Conservation (phyloP, 1,140 invertebrate species). For the Cotesia vestalis region DNA sequence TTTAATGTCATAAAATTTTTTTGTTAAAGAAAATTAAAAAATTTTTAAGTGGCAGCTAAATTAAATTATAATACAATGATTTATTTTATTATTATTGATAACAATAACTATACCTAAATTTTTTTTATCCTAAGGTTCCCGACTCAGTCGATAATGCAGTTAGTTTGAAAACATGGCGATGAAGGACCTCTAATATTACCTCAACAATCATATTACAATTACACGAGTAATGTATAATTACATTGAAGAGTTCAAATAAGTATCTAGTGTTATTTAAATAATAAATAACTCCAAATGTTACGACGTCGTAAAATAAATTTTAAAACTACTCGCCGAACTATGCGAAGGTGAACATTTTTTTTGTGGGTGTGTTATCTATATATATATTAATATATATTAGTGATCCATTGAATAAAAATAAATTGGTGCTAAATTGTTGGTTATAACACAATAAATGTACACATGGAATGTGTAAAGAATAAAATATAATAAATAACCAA, state of each 20-base stretch:
- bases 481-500: too few species aligned
- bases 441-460: too few species aligned
- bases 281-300: not conserved
- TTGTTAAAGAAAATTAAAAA: too few species aligned
- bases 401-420: not conserved
- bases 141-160: conserved; percentile 18
- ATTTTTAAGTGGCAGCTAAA: too few species aligned
- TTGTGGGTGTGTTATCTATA: not conserved
- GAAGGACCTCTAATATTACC: not conserved
- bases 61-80: not conserved
- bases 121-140: too few species aligned
- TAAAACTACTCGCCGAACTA: not conserved
- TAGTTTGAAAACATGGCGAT: conserved; percentile 16
- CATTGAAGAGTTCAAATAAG: not conserved
- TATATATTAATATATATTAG: not conserved
- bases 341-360: not conserved
- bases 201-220: not conserved
- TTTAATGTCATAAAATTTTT: too few species aligned
- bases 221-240: not conserved
- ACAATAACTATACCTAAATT: too few species aligned
- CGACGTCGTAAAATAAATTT: not conserved
- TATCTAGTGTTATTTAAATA: not conserved
- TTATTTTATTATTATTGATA: not conserved
- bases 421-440: too few species aligned
- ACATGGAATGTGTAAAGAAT: too few species aligned